Conservation (phyloP, 2,888 invertebrate species). For the Lasiommata megera region DNA sequence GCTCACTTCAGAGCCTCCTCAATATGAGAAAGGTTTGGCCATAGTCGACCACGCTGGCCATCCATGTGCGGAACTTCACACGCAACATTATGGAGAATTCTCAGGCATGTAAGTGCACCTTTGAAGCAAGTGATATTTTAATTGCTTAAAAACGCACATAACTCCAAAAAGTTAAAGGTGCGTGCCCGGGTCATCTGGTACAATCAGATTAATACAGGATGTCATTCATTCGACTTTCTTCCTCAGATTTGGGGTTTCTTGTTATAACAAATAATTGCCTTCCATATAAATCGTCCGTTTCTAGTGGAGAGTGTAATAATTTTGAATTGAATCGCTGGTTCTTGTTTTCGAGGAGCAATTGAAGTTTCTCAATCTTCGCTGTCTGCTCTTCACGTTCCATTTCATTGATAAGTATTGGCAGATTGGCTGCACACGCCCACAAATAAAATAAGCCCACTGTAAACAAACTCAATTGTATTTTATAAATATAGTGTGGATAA, state of each 20-base stretch:
- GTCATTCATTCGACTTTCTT: background rate
- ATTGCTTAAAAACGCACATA: no score
- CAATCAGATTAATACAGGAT: background rate
- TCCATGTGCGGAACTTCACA: no score
- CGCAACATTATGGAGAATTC: no score
- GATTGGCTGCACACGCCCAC: conserved; percentile 67
- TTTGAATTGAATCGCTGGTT: conserved; percentile 3
- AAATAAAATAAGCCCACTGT: conserved; percentile 74
- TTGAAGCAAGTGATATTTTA: no score
- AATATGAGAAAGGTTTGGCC: no score
- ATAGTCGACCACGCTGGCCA: no score
- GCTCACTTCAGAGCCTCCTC: no score
- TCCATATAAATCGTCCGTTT: conserved; percentile 9
- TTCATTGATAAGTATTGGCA: conserved; percentile 67
- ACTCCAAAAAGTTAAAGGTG: no score
- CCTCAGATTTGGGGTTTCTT: background rate
- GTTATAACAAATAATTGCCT: conserved; percentile 23
- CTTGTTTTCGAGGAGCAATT: conserved; percentile 46
- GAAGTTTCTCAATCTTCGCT: conserved; percentile 56
- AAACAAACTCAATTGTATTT: no score
- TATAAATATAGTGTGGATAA: no score
- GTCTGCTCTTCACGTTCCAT: conserved; percentile 63
- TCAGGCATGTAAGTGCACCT: no score
- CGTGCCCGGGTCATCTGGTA: no score
- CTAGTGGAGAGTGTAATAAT: background rate